Conservation (phyloP, 1,140 invertebrate genomes). For the Drosophila rhopaloa region DNA sequence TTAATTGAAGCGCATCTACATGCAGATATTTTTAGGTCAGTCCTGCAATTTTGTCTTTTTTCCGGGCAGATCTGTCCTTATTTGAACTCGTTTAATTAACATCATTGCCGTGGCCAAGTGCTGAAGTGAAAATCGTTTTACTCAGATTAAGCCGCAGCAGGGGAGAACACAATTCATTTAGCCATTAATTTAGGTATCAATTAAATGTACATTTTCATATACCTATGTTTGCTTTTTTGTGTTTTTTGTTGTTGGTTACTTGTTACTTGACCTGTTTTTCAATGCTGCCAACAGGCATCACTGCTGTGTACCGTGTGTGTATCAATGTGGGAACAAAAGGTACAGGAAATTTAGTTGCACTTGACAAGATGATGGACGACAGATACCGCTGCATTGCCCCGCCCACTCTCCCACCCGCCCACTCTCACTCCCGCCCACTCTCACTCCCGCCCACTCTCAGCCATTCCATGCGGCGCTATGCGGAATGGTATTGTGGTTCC, state of each 20-base stretch:
- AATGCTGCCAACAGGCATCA: neutral
- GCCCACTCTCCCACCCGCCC: neutral
- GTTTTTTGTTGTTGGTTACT: neutral
- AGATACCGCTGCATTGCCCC: conserved; percentile 60
- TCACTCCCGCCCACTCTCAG: neutral
- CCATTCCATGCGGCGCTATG: neutral
- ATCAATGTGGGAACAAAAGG: conserved; percentile 35
- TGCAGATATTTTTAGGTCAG: neutral
- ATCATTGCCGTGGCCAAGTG: too few species aligned
- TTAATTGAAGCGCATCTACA: neutral
- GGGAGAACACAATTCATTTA: too few species aligned
- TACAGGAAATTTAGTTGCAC: conserved; percentile 65
- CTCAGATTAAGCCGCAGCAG: too few species aligned
- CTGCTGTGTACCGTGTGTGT: neutral
- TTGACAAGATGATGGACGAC: conserved; percentile 76
- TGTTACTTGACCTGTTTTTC: neutral
- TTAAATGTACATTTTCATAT: neutral
- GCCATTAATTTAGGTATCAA: too few species aligned
- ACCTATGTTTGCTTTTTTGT: neutral
- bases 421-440: neutral
- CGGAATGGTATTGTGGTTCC: neutral
- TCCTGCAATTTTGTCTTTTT: neutral
- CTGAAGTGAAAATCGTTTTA: too few species aligned
- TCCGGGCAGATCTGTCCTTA: neutral
- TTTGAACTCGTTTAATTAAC: too few species aligned